Evolutionary conservation across 1,140 invertebrate species (phyloP).

Genomic region (Campoletis sonorensis): DNA sequence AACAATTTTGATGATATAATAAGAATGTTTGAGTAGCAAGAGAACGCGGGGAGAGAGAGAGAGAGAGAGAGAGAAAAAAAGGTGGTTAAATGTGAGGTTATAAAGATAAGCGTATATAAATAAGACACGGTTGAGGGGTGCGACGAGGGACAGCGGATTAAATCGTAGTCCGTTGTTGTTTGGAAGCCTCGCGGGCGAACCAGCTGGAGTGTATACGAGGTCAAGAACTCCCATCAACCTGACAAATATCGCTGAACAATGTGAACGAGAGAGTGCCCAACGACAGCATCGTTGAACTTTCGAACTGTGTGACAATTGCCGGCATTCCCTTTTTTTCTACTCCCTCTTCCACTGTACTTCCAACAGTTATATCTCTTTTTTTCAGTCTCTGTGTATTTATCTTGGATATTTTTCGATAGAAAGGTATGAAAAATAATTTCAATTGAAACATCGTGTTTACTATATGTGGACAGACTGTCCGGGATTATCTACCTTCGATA

Average conservation of each 20-base stretch:
- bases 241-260: conserved; percentile 15
- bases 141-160: not conserved
- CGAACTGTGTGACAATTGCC: conserved; percentile 23
- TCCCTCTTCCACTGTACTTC: not conserved
- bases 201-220: conserved; percentile 13
- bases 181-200: conserved; percentile 19
- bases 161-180: conserved; percentile 6
- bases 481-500: not conserved
- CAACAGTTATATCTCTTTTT: not conserved
- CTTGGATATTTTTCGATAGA: not conserved
- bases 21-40: too few relatives aligned
- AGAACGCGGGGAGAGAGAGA: not conserved
- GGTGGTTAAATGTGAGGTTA: not conserved
- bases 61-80: not conserved
- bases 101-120: not conserved
- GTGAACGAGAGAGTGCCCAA: not conserved
- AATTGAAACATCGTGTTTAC: not conserved
- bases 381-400: not conserved
- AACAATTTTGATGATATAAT: too few relatives aligned
- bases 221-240: conserved; percentile 23
- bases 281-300: conserved; percentile 27
- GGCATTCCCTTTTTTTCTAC: not conserved
- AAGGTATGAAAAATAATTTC: not conserved
- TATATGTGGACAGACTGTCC: not conserved
- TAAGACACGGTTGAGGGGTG: not conserved